Percentiles rank a stretch among this genome's conserved stretches.
These are phyloP conservation scores for Callosobruchus maculatus DNA, from an alignment of 2,888 invertebrate species.

Conservation along the genomic window DNA sequence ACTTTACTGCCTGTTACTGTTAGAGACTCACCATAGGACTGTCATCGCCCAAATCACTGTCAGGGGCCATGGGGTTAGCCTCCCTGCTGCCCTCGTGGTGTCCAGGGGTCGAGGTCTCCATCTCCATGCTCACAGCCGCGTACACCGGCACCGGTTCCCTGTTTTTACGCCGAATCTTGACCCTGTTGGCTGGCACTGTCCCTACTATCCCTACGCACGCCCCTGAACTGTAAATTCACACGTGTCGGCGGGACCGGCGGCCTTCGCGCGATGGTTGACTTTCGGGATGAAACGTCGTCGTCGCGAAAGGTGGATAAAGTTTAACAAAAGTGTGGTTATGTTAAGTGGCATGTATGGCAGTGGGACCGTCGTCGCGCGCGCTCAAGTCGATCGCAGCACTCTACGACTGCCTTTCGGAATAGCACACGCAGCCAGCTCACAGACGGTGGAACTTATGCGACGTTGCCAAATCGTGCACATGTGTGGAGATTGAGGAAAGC, in stretches of 20 bases:
- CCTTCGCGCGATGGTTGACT: neutral
- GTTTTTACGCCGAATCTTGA: slow-evolving; percentile 88
- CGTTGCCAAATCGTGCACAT: neutral
- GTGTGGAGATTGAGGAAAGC: neutral
- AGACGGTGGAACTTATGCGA: neutral
- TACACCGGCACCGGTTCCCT: slow-evolving; percentile 83
- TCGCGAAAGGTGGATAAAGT: neutral
- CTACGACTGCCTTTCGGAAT: neutral
- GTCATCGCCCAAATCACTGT: slow-evolving; percentile 73
- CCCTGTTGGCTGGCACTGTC: slow-evolving; percentile 21
- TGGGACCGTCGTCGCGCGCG: neutral
- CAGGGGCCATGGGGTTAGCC: slow-evolving; percentile 31
- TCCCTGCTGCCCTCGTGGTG: slow-evolving; percentile 45
- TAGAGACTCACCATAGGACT: slow-evolving; percentile 23
- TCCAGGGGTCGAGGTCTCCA: slow-evolving; percentile 44
- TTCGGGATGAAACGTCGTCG: neutral
- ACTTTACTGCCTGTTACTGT: neutral
- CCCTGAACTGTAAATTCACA: neutral
- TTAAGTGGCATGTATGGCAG: neutral
- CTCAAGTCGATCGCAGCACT: neutral
- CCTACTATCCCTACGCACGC: neutral
- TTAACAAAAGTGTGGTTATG: neutral
- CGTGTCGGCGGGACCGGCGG: neutral
- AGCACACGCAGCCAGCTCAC: neutral
- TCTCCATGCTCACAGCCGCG: slow-evolving; percentile 61